Conservation (phyloP, 2,888 invertebrate species). For the Ennomos fuscantarius region DNA sequence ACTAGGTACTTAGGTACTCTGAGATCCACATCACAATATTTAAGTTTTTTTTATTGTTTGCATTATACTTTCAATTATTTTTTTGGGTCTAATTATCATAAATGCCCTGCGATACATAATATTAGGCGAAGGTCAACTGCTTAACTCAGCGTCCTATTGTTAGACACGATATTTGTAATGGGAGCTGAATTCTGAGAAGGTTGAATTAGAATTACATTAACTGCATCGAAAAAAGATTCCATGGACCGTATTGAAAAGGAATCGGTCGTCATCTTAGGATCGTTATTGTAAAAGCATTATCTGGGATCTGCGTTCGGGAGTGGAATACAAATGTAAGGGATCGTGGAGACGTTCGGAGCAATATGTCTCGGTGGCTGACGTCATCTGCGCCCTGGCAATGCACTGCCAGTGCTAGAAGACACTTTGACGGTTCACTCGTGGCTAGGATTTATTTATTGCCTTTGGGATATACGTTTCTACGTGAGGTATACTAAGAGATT, state of each 20-base stretch:
- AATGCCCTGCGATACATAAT: constrained; percentile 28
- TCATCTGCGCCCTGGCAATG: constrained; percentile 41
- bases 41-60: no score
- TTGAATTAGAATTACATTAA: constrained; percentile 31
- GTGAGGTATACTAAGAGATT: constrained; percentile 14
- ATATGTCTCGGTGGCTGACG: constrained; percentile 68
- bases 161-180: constrained; percentile 35
- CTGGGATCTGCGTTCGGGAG: constrained; percentile 66
- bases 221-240: constrained; percentile 21
- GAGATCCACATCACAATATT: no score
- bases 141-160: constrained; percentile 42
- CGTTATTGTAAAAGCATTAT: constrained; percentile 82
- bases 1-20: no score
- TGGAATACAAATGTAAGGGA: constrained; percentile 76
- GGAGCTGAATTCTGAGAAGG: constrained; percentile 16
- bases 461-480: constrained; percentile 17
- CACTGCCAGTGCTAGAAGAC: constrained; percentile 30
- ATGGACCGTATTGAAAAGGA: constrained; percentile 64
- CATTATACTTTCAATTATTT: constrained; percentile 25
- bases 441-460: constrained; percentile 32
- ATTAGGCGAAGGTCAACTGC: constrained; percentile 37
- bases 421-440: constrained; percentile 32
- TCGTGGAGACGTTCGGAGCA: constrained; percentile 62
- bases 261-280: constrained; percentile 70
- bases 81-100: constrained; percentile 36